A percentile compares a stretch with the other conserved stretches of the same genome.
Conservation (phyloP, 2,797 vertebrate species). For the Apodemus agrarius region DNA sequence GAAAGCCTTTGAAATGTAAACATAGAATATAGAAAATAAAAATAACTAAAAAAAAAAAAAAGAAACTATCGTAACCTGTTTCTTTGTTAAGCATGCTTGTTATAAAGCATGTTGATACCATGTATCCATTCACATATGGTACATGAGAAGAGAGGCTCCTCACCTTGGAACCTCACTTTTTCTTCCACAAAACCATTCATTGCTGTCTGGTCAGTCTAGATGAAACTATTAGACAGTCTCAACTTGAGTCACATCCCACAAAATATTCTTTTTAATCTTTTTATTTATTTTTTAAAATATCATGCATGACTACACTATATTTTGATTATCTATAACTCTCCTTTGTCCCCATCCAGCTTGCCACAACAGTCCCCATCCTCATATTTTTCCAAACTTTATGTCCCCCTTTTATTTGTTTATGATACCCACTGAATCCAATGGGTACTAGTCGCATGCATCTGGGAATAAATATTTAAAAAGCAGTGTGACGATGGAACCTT, state of each 20-base stretch:
- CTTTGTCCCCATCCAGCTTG: neutral
- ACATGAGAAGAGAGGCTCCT: neutral
- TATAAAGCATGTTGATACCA: neutral
- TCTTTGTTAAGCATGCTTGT: neutral
- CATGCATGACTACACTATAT: neutral
- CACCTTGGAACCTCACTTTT: no score
- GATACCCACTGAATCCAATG: neutral
- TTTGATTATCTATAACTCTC: neutral
- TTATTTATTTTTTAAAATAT: neutral
- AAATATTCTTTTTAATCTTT: neutral
- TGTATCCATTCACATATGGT: neutral
- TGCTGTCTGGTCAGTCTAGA: neutral
- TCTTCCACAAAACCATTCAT: neutral
- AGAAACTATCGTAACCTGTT: neutral
- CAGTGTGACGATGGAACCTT: neutral
- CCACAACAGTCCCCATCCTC: neutral
- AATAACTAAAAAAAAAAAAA: no score
- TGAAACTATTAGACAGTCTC: neutral
- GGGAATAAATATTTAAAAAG: neutral
- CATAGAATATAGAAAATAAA: no score
- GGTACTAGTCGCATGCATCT: neutral
- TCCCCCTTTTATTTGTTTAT: neutral
- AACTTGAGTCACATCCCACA: neutral
- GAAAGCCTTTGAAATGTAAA: no score
- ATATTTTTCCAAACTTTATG: neutral